phyloP scores from a whole-genome alignment of 2,888 invertebrate genomes.

The Meloe dianella region DNA sequence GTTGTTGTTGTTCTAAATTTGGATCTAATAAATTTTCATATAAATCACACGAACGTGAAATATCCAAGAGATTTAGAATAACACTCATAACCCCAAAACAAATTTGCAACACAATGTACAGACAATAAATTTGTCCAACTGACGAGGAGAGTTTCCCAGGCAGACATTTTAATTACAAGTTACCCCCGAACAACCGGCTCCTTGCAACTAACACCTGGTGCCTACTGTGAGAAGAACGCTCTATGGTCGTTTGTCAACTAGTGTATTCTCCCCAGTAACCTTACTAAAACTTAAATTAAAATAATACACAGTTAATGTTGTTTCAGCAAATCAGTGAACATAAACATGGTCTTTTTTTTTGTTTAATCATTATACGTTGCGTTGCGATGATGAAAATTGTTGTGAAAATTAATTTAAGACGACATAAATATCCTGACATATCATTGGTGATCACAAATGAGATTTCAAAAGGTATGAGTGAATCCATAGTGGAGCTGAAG shows the following conservation, averaged over 20 bases:
- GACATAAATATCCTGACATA: neutral
- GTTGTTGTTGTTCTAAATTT: neutral
- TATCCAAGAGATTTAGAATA: slow-evolving; percentile 50
- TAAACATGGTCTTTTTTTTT: neutral
- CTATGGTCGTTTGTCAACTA: slow-evolving; percentile 37
- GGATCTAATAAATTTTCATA: slow-evolving; percentile 34
- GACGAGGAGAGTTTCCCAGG: slow-evolving; percentile 53
- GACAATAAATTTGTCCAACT: slow-evolving; percentile 57
- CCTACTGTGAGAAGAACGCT: slow-evolving; percentile 34
- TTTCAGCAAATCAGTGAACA: slow-evolving; percentile 46
- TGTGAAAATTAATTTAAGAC: neutral
- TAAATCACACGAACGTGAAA: slow-evolving; percentile 48
- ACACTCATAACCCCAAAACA: slow-evolving; percentile 55
- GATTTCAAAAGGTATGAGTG: slow-evolving; percentile 39
- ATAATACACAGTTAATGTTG: slow-evolving; percentile 49
- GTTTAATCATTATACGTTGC: neutral
- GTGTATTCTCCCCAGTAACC: slow-evolving; percentile 37
- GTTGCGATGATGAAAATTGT: neutral
- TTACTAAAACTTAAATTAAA: slow-evolving; percentile 41
- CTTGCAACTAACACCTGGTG: slow-evolving; percentile 47
- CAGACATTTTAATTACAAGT: slow-evolving; percentile 59
- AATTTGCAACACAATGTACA: slow-evolving; percentile 56
- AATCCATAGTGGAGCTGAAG: slow-evolving; percentile 44
- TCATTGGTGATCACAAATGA: slow-evolving; percentile 35
- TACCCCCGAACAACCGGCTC: slow-evolving; percentile 39